Conservation (phyloP, 1,140 invertebrate genomes). For the Apis florea region DNA sequence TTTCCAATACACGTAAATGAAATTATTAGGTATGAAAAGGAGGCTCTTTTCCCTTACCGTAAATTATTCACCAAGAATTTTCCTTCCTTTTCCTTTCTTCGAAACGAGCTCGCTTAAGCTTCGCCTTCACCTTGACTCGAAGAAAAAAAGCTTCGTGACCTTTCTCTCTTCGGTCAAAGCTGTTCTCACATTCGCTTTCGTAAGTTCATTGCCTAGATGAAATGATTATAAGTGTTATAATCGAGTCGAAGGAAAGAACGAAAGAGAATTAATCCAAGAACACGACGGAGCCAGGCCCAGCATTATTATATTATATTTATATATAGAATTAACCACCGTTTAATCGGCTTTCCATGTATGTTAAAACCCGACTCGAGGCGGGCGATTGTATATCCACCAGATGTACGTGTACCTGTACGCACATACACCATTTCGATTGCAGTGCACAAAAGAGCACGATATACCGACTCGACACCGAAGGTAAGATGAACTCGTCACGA, state of each 20-base stretch:
- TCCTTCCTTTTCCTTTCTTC: neutral
- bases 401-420: slow-evolving; percentile 1
- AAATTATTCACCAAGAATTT: neutral
- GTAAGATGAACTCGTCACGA: slow-evolving; percentile 64
- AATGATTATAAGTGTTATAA: neutral
- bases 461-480: slow-evolving; percentile 41
- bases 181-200: neutral
- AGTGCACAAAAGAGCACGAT: slow-evolving; percentile 25
- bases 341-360: slow-evolving; percentile 39
- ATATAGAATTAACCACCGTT: slow-evolving; percentile 3
- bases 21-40: too few relatives aligned
- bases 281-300: too few relatives aligned
- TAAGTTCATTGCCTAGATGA: neutral
- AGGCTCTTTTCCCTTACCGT: neutral
- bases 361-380: slow-evolving; percentile 24
- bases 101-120: neutral
- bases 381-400: neutral
- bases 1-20: too few relatives aligned
- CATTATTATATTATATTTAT: too few relatives aligned
- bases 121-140: neutral
- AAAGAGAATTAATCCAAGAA: too few relatives aligned
- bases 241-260: neutral
- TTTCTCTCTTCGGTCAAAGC: neutral
- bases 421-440: neutral
- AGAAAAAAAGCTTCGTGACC: neutral